These are phyloP conservation scores for Darevskia nairensis DNA, from an alignment of 2,797 vertebrate genomes.

Conservation along the genomic window DNA sequence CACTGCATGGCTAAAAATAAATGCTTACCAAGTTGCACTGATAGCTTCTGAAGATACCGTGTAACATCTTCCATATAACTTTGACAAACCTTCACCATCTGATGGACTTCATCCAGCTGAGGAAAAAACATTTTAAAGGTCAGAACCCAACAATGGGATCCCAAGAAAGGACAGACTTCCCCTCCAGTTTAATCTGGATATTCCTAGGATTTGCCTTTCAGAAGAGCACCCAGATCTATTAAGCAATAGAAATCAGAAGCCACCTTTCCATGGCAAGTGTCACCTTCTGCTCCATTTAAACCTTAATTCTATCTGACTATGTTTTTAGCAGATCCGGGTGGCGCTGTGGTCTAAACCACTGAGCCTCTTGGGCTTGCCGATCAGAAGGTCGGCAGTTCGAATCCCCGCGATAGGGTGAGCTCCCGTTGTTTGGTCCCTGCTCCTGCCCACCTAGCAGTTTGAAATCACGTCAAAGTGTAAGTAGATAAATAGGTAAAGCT, in stretches of 20 bases:
- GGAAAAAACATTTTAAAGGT: slow-evolving; percentile 11
- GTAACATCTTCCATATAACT: slow-evolving; percentile 64
- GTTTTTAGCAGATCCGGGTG: too few species aligned
- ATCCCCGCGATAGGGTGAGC: too few species aligned
- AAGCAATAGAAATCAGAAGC: neutral
- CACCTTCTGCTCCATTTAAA: neutral
- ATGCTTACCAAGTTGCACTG: slow-evolving; percentile 69
- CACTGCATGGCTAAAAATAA: neutral
- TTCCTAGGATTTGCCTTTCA: neutral
- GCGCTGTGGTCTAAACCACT: too few species aligned
- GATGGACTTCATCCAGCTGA: slow-evolving; percentile 74
- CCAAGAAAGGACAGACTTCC: neutral
- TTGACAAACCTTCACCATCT: slow-evolving; percentile 59
- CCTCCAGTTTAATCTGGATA: neutral
- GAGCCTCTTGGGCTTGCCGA: too few species aligned
- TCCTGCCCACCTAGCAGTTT: too few species aligned
- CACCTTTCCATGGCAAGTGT: neutral
- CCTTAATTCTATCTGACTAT: neutral
- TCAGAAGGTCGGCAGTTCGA: too few species aligned
- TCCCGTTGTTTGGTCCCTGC: too few species aligned
- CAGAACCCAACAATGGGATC: neutral
- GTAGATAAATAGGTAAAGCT: too few species aligned
- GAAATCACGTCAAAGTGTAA: too few species aligned
- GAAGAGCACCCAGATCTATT: neutral
- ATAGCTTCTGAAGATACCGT: slow-evolving; percentile 62